Conservation (phyloP, 2,113 vertebrate species). For the Penelope pileata region DNA sequence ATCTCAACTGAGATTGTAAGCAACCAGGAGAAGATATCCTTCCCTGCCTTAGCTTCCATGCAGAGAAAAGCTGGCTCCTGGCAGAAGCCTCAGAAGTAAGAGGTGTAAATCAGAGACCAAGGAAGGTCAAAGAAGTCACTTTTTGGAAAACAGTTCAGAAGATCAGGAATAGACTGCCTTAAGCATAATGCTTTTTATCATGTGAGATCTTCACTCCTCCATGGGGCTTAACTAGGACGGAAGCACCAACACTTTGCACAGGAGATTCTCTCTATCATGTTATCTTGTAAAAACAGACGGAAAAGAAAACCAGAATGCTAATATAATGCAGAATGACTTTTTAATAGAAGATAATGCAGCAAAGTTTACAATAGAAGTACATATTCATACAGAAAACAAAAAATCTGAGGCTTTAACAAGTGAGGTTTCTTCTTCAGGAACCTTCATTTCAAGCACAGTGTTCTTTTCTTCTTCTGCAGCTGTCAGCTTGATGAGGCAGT, state of each 20-base stretch:
- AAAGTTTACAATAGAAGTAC: neutral
- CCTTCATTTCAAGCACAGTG: neutral
- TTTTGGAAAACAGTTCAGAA: no score
- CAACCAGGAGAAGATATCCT: neutral
- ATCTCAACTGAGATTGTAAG: neutral
- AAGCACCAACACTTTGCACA: rapidly evolving
- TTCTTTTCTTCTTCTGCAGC: neutral
- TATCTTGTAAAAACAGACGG: neutral
- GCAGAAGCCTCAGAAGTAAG: neutral
- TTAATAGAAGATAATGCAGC: neutral
- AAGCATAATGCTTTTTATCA: rapidly evolving
- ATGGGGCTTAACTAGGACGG: neutral
- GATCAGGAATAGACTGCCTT: no score
- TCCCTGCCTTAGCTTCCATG: neutral
- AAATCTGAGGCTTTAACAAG: neutral
- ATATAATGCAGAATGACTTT: neutral
- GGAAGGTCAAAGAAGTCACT: neutral
- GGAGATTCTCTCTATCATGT: neutral
- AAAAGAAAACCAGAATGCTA: neutral
- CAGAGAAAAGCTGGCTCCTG: neutral
- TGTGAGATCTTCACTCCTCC: neutral
- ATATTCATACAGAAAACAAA: neutral
- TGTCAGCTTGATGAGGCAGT: neutral
- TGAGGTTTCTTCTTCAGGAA: neutral
- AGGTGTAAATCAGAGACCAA: neutral